Evolutionary conservation across 2,113 vertebrate genomes (phyloP).

Genomic region (Equus quagga): DNA sequence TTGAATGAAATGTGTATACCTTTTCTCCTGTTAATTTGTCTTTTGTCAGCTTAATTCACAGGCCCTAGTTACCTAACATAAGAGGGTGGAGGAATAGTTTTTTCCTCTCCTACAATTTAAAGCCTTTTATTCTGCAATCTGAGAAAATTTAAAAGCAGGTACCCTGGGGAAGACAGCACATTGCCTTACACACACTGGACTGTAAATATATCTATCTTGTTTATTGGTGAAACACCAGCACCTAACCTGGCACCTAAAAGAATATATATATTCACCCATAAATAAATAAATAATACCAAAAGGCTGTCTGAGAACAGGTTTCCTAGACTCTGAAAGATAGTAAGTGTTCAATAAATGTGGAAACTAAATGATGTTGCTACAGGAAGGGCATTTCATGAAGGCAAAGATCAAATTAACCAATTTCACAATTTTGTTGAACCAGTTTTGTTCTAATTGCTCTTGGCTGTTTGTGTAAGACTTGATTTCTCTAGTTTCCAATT

Average conservation of each 20-base stretch:
- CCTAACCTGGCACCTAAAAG: neutral
- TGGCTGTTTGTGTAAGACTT: neutral
- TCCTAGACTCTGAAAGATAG: neutral
- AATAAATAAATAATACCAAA: neutral
- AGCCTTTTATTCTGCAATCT: neutral
- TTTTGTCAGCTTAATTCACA: neutral
- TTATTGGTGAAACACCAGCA: neutral
- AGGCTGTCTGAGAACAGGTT: neutral
- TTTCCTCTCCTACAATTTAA: neutral
- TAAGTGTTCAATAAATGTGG: constrained; percentile 8
- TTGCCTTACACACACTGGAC: neutral
- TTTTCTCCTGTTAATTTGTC: neutral
- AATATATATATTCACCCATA: neutral
- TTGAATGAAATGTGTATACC: neutral
- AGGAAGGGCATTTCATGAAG: neutral
- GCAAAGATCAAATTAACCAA: neutral
- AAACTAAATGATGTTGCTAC: constrained; percentile 42
- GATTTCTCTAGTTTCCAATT: neutral
- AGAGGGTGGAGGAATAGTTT: neutral
- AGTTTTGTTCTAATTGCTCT: neutral
- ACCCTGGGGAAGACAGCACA: neutral
- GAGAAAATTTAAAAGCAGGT: neutral
- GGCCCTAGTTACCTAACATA: neutral
- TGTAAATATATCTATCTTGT: neutral
- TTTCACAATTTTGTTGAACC: neutral